These are phyloP conservation scores for Ophioderma brevispina DNA, from an alignment of 35 echinoderm and acorn worm genomes.

Conservation along the genomic window DNA sequence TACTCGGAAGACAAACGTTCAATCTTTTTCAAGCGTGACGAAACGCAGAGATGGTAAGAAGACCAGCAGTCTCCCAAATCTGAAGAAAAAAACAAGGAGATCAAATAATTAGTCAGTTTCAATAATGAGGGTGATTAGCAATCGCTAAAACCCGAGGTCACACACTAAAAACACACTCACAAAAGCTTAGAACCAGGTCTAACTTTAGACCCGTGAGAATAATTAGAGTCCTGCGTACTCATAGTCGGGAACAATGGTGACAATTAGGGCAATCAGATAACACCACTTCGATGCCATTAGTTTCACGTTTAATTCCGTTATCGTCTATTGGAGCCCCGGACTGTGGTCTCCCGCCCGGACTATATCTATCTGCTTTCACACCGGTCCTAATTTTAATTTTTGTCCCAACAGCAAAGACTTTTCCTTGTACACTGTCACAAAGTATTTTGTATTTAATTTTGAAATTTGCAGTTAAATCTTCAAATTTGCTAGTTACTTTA, in stretches of 20 bases:
- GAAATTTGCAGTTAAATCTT: too few species aligned
- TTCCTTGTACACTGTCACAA: too few species aligned
- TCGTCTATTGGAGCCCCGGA: too few species aligned
- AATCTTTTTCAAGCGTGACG: conserved; percentile 77
- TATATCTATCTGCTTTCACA: too few species aligned
- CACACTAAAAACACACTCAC: too few species aligned
- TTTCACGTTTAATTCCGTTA: too few species aligned
- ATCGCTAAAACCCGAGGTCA: background rate
- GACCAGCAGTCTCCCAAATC: conserved; percentile 91
- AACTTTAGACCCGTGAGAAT: background rate
- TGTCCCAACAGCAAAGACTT: too few species aligned
- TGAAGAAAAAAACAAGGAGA: conserved; percentile 16
- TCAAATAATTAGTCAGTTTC: background rate
- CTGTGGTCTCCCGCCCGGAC: too few species aligned
- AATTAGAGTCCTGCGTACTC: too few species aligned
- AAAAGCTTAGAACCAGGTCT: background rate
- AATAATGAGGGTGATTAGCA: background rate
- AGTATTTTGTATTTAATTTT: too few species aligned
- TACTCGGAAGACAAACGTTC: conserved; percentile 90
- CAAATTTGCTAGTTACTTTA: too few species aligned
- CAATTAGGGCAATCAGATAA: background rate
- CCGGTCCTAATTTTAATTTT: background rate
- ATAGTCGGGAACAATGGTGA: too few species aligned
- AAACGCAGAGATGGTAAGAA: conserved; percentile 87
- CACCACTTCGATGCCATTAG: background rate